Evolutionary conservation across 2,113 vertebrate species (phyloP), one percentile per base, ranked within the genome.

Genomic region (Eudorcas thomsonii): DNA sequence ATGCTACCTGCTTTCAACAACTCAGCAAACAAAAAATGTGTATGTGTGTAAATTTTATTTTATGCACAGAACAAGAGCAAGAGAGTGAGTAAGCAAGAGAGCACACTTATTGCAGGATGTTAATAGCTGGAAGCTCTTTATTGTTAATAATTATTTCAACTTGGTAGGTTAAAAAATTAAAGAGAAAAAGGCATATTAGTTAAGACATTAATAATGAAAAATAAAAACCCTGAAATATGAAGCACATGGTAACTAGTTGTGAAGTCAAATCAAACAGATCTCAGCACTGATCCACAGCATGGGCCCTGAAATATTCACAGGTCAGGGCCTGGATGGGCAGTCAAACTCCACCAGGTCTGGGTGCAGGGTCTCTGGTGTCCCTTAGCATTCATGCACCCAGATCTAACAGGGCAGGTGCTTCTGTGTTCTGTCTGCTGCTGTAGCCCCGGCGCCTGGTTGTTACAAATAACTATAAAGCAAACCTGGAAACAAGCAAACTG

Each of bases 361-460:
- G 83, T 6, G 54, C 25, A 1, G 54, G 83, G 83, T 7, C 45
- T 10, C 25, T 1, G 9, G 83, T 2, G 0, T 59, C 28, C 23
- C 19, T 71, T 0, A 7, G 43, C 1, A 7, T 6, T 30, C 3
- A 2, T 3, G 15, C 25, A 0, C 8, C 2, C 78, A 52, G 36
- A 33, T 36, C 33, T 26, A 2, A 0, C 12, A 26, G 21, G n/a
- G 30, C 54, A 2, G 84, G 48, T 16, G 5, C 26, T 25, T 50
- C 64, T 4, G 26, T 0, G 1, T 45, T 33, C 55, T 16, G 23
- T 25, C 8, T 54, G 84, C 10, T 43, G 94, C 50, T 36, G 4
- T 9, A 25, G 48, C 57, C 25, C 71, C 1, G 2, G 55, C 2
- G 13, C 11, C 48, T 55, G 55, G 43, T 94, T 45, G n/a, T 17